Base-by-base conservation (phyloP, 92 coral and sea anemone species). In the Desmophyllum pertusum region DNA sequence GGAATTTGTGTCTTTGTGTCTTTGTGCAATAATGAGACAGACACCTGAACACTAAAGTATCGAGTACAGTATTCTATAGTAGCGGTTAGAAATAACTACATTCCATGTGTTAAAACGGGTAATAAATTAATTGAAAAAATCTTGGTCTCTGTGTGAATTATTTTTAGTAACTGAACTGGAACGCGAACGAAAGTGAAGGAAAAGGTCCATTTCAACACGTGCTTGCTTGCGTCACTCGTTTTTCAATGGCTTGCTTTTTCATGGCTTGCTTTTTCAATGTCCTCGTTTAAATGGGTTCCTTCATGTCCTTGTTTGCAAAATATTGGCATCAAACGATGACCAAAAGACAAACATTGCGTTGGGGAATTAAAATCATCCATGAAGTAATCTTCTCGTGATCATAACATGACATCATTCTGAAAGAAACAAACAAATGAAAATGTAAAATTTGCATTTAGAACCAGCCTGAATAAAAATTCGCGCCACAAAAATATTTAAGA, bases 321-420 rank as follows among this genome's bases (percentile, higher is more conserved):
- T 31, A 23, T 21, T 11, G 78, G 40, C 63, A 9, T 19, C 52
- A 50, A 17, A 25, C 19, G 39, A 50, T 48, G 27, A 73, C 3
- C 15, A 17, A 48, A 23, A n/a, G 11, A 52, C 63, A 55, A 55
- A 55, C 65, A 59, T 40, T 14, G 51, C 5, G 43, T 46, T 51
- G 1, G 2, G 65, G 36, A n/a, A 55, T 18, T 46, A 2, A 76
- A 76, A 8, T 50, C 17, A 0, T 25, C 19, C 65, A 35, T 55
- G 80, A 36, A 27, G 50, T 37, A 55, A 76, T 48, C 33, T 42
- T 21, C 3, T 43, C 53, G 53, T 1, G 6, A 25, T 19, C 37
- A 36, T 63, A 23, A 23, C 37, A 78, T 17, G 14, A 0, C 18
- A 63, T 80, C 84, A 80, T 36, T 80, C 84, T 80, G 76, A 50